Evolutionary conservation across 2,888 invertebrate genomes (phyloP).

Genomic region (Mesorhabditis sp.): DNA sequence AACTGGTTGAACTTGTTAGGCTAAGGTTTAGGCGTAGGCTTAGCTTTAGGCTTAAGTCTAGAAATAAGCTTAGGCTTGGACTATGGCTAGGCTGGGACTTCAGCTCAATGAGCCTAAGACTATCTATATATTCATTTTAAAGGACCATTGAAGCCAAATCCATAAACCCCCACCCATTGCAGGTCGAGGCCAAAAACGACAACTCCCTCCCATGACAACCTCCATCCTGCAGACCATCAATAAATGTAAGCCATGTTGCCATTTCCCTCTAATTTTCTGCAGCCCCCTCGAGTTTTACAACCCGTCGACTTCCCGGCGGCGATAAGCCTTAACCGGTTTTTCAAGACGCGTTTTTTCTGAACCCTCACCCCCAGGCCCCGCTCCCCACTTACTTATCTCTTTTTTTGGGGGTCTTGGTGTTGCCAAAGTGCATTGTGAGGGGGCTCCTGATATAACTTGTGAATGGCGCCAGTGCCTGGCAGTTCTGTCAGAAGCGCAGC

Average conservation of each 20-base stretch:
- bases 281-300: not conserved
- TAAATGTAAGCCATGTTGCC: slow-evolving; percentile 27
- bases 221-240: slow-evolving; percentile 43
- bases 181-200: slow-evolving; percentile 5
- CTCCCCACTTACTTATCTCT: slow-evolving; percentile 5
- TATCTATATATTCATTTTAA: too few species aligned
- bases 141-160: not conserved
- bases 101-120: too few species aligned
- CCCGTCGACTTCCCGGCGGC: not conserved
- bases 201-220: slow-evolving; percentile 41
- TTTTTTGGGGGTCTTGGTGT: not conserved
- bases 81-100: too few species aligned
- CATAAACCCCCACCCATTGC: not conserved
- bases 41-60: too few species aligned
- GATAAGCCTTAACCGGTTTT: slow-evolving; percentile 2
- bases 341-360: not conserved
- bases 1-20: too few species aligned
- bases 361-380: not conserved
- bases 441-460: slow-evolving; percentile 4
- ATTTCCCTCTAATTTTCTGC: not conserved
- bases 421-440: not conserved
- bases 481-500: too few species aligned
- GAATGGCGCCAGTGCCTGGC: not conserved
- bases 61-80: too few species aligned
- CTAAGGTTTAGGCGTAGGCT: too few species aligned